These are phyloP conservation scores for Cyprinus carpio DNA, from an alignment of 2,113 vertebrate species.

Conservation along the genomic window DNA sequence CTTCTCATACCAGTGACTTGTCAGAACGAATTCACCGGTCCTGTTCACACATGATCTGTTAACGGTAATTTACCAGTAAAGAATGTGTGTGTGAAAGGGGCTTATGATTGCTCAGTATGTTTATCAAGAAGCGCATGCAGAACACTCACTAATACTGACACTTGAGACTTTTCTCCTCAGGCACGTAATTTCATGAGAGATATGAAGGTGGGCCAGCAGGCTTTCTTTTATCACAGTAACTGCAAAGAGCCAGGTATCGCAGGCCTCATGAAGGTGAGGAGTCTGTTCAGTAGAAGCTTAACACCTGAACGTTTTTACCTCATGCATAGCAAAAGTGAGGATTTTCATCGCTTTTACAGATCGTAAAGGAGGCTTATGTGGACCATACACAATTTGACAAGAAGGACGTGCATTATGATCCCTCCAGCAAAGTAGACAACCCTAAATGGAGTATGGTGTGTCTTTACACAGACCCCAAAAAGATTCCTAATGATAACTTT, in stretches of 20 bases:
- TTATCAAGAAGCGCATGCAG: background rate
- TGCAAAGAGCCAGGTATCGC: conserved; percentile 93
- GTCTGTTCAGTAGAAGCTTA: background rate
- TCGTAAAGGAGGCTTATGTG: conserved; percentile 90
- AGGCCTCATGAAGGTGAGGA: conserved; percentile 84
- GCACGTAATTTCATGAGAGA: conserved; percentile 93
- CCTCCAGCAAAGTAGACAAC: conserved; percentile 85
- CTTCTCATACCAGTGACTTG: too few species aligned
- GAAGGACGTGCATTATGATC: conserved; percentile 86
- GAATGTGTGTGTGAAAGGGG: too few species aligned
- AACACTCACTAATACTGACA: background rate
- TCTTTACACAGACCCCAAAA: background rate
- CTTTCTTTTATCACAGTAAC: conserved; percentile 99
- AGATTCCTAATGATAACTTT: background rate
- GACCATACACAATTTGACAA: conserved; percentile 98
- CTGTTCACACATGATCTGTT: too few species aligned
- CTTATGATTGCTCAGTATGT: background rate
- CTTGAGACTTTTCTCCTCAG: conserved; percentile 65
- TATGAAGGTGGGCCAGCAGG: conserved; percentile 86
- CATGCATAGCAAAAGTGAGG: background rate
- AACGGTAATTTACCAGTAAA: too few species aligned
- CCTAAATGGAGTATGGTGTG: conserved; percentile 96
- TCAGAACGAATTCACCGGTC: too few species aligned
- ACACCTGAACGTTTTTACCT: background rate
- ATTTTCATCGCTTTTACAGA: conserved; percentile 69